Percentiles rank a stretch among this genome's conserved stretches.
These are phyloP conservation scores for Perdita meconis DNA, from an alignment of 2,888 invertebrate species.

Conservation along the genomic window DNA sequence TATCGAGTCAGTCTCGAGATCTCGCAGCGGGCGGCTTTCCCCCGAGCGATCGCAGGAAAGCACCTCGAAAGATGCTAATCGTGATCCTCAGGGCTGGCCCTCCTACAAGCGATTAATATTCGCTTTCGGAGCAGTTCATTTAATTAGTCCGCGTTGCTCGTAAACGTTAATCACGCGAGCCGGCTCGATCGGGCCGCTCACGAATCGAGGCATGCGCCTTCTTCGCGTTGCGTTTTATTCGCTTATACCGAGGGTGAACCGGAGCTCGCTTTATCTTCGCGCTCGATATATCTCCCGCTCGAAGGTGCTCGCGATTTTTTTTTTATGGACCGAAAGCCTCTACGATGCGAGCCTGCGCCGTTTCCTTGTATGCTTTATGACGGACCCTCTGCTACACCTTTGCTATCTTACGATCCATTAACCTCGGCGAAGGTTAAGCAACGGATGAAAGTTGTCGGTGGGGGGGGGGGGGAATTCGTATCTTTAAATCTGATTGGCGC, in stretches of 20 bases:
- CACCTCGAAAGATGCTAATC: constrained; percentile 65
- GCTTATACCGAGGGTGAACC: constrained; percentile 8
- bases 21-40: constrained; percentile 61
- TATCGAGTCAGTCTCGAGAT: constrained; percentile 57
- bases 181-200: constrained; percentile 30
- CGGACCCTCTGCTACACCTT: constrained; percentile 5
- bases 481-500: too few species aligned
- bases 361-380: constrained; percentile 18
- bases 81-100: constrained; percentile 23
- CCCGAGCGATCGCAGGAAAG: constrained; percentile 52
- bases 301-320: constrained; percentile 21
- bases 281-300: constrained; percentile 24
- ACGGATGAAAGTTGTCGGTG: too few species aligned
- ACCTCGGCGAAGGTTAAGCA: not conserved
- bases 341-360: not conserved
- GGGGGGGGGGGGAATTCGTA: too few species aligned
- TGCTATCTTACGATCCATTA: constrained; percentile 16
- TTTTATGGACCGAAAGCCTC: constrained; percentile 18
- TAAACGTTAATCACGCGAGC: constrained; percentile 71
- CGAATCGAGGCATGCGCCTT: not conserved
- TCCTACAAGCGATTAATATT: constrained; percentile 73
- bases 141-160: constrained; percentile 68
- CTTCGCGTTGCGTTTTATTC: constrained; percentile 16
- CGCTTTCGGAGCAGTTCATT: constrained; percentile 67
- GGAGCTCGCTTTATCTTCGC: constrained; percentile 32